Evolutionary conservation across 2,797 vertebrate genomes (phyloP), one percentile per base, ranked within the genome.

Genomic region (Phylloscopus collybita): DNA sequence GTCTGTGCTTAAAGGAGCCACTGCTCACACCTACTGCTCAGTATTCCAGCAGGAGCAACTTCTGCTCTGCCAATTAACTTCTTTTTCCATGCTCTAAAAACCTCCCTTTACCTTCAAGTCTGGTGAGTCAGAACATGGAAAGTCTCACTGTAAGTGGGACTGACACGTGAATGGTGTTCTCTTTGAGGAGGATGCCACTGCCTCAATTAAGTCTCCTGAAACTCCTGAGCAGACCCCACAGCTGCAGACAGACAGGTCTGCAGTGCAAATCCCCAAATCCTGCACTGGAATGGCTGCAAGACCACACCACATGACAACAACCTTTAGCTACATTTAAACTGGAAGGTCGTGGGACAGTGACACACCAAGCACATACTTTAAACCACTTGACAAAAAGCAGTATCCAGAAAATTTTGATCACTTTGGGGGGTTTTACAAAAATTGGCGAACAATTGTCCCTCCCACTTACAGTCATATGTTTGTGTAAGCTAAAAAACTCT

Each of bases 121-220:
- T 34, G 42, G 20, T 15, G n/a, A 90, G 79, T 29, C 9, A 1
- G 32, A 53, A 49, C 80, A 49, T 6, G 42, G 59, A 26, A 83
- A 80, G 64, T 5, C 16, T 76, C 61, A 20, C 57, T 17, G 5
- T 53, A 47, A 64, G 44, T 21, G 17, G 30, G 64, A 67, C 30
- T 25, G 76, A 26, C 34, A 23, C 0, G 0, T 5, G 4, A 50
- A 66, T 3, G 21, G 13, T 38, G 40, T 16, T 59, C n/a, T 42
- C 45, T 38, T 27, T 40, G 25, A 36, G 30, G 54, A 80, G 45
- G 26, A 25, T 57, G 53, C 36, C 59, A 16, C 56, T 19, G 42
- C 40, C 53, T 25, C 30, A 32, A 0, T 29, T 44, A 32, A 61
- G 22, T 27, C 71, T 81, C 57, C 75, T 74, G 71, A 67, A 79